These are phyloP conservation scores for Acheta domesticus DNA, from an alignment of 2,888 invertebrate species.

Conservation along the genomic window DNA sequence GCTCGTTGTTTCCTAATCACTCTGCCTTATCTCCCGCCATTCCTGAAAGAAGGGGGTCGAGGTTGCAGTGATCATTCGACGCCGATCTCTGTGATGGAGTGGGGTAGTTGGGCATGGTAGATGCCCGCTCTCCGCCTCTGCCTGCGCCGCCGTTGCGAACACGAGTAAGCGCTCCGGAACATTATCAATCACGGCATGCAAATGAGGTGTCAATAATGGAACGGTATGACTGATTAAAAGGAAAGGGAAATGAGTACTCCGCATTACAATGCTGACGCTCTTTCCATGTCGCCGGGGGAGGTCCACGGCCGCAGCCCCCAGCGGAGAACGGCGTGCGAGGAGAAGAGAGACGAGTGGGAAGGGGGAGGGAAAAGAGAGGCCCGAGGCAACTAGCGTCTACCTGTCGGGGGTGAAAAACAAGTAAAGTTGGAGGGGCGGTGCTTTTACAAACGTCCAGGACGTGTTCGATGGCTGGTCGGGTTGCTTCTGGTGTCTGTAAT, in stretches of 20 bases:
- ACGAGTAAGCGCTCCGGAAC: slow-evolving; percentile 4
- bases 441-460: not conserved
- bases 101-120: not conserved
- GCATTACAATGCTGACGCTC: not conserved
- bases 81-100: not conserved
- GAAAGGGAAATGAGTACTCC: not conserved
- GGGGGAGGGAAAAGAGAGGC: too few relatives aligned
- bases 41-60: too few relatives aligned
- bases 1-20: too few relatives aligned
- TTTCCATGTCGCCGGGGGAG: not conserved
- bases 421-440: not conserved
- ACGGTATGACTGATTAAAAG: not conserved
- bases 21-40: too few relatives aligned
- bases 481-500: not conserved
- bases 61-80: not conserved
- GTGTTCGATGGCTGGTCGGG: not conserved
- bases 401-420: too few relatives aligned
- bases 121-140: not conserved
- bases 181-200: slow-evolving; percentile 4
- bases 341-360: too few relatives aligned
- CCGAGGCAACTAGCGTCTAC: too few relatives aligned
- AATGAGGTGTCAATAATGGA: slow-evolving; percentile 4
- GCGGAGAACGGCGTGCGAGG: too few relatives aligned
- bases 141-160: not conserved
- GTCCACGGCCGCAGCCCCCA: not conserved